Base-by-base conservation (phyloP, 2,797 vertebrate species). In the Kryptopterus vitreolus region DNA sequence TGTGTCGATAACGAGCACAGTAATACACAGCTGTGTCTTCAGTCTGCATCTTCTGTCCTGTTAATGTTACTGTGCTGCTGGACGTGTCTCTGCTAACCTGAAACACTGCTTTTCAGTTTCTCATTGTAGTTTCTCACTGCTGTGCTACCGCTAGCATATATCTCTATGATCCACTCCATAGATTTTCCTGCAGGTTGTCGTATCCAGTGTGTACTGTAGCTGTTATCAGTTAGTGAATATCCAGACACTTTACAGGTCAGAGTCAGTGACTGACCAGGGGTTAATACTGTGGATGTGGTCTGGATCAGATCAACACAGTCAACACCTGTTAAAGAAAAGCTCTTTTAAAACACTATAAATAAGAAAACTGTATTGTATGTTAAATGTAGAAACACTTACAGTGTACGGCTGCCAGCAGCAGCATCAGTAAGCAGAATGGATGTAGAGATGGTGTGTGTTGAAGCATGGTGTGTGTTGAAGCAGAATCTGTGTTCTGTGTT, bases 141-240 rank as follows among this genome's bases (percentile, higher is more conserved):
- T 22, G 62, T 65, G 62, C 31, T 11, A 3, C 62, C 62, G 22
- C 16, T 11, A 4, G 1, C 4, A n/a, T 33, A 65, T 10, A 65
- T 65, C 3, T 22, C 10, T 65, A 31, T 33, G 11, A 77, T 82
- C 69, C 80, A 85, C 48, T 83, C 78, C 53, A 86, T n/a, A 58
- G 38, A 29, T 80, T 82, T 86, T 31, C 80, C 74, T 59, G 80
- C 33, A 59, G 73, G 55, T 24, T 83, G 82, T 24, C 35, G 66
- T 9, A 80, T 80, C 80, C 79, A 85, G 62, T 0, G 24, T 76
- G 87, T 83, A 12, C 59, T 35, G 1, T 81, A 77, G n/a, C 5
- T 75, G 55, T 22, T 0, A 20, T 76, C 35, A 20, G 46, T 38
- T 4, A 65, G 3, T 3, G 18, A 10, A 38, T 38, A 65, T 65